Conservation (phyloP, 2,797 vertebrate genomes). For the Hyperoplus immaculatus region DNA sequence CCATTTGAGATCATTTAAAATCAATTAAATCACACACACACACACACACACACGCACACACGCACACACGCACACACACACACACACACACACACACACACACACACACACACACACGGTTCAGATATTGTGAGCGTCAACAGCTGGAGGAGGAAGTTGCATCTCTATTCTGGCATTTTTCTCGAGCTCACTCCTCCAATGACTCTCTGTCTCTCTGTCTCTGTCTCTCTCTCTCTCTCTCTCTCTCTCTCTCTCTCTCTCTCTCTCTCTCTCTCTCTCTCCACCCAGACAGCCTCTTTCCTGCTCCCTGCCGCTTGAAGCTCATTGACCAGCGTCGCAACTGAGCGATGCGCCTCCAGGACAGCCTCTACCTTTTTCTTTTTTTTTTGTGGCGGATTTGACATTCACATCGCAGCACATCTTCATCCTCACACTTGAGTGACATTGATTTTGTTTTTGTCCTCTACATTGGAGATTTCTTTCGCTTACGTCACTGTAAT, state of each 20-base stretch:
- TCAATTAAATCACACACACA: neutral
- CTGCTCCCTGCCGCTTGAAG: constrained; percentile 42
- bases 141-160: constrained; percentile 52
- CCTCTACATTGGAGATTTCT: neutral
- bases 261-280: neutral
- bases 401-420: constrained; percentile 11
- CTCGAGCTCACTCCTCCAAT: neutral
- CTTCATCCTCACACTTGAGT: constrained; percentile 2
- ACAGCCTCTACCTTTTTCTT: constrained; percentile 14
- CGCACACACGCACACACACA: constrained; percentile 1
- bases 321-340: constrained; percentile 83
- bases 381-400: constrained; percentile 10
- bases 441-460: neutral
- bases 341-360: constrained; percentile 73
- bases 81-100: neutral
- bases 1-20: no score
- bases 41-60: constrained; percentile 10
- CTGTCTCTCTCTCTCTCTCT: neutral
- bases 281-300: constrained; percentile 26
- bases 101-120: neutral
- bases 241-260: neutral
- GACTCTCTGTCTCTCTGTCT: neutral
- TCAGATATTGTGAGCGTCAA: constrained; percentile 38
- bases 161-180: constrained; percentile 14
- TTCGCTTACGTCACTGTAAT: neutral